These are phyloP conservation scores for Temnothorax curvispinosus DNA, from an alignment of 1,140 invertebrate genomes.

Conservation along the genomic window DNA sequence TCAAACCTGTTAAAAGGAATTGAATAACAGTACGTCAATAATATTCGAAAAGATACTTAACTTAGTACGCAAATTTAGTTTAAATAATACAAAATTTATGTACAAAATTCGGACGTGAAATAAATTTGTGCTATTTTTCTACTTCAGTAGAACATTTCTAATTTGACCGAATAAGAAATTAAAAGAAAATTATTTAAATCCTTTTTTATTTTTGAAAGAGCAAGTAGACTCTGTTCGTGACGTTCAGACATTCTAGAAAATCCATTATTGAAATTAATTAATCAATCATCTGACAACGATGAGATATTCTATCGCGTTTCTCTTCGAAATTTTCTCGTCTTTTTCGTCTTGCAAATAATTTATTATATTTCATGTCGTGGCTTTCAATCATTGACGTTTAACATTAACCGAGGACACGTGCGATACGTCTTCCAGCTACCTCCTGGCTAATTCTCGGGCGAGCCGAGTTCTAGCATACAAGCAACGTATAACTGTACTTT, in stretches of 20 bases:
- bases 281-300: not conserved
- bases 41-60: too few species aligned
- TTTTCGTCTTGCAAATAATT: not conserved
- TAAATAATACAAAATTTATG: too few species aligned
- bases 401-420: not conserved
- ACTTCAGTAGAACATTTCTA: not conserved
- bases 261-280: not conserved
- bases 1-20: not conserved
- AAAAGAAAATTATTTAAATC: not conserved
- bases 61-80: too few species aligned
- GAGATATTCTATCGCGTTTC: not conserved
- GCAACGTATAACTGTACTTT: conserved; percentile 19
- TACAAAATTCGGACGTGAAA: not conserved
- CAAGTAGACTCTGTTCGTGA: not conserved
- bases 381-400: not conserved
- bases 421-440: not conserved
- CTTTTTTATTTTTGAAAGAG: not conserved
- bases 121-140: not conserved
- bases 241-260: not conserved
- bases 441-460: not conserved
- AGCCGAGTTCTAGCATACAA: not conserved
- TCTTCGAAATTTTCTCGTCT: not conserved
- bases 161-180: not conserved
- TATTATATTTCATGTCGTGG: not conserved
- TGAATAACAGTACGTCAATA: too few species aligned